Percentiles rank a stretch among this genome's conserved stretches.
Evolutionary conservation across 2,888 invertebrate genomes (phyloP).

Genomic region (Nipponacmea schrenckii): DNA sequence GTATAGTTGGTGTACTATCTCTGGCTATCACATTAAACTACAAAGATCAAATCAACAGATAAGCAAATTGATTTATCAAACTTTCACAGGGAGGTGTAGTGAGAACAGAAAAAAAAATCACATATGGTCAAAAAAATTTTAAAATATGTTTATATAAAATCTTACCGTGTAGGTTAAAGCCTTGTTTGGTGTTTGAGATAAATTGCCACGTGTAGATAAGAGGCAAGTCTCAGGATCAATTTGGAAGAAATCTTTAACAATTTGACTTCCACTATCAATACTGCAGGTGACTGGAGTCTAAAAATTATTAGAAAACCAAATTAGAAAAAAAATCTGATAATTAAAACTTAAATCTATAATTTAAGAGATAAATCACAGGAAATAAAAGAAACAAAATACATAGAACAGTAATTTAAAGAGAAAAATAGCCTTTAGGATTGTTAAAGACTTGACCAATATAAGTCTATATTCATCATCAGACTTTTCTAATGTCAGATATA

Average conservation of each 20-base stretch:
- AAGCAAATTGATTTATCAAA: constrained; percentile 39
- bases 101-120: no score
- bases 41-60: constrained; percentile 25
- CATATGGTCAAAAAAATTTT: no score
- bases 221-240: constrained; percentile 42
- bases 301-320: constrained; percentile 22
- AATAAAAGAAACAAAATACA: no score
- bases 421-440: no score
- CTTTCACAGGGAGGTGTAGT: constrained; percentile 40
- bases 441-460: no score
- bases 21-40: constrained; percentile 14
- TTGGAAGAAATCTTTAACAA: constrained; percentile 34
- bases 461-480: no score
- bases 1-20: not conserved
- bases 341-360: no score
- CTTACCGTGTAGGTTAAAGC: constrained; percentile 48
- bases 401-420: no score
- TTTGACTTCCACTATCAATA: constrained; percentile 25
- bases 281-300: constrained; percentile 45
- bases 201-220: constrained; percentile 33
- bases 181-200: constrained; percentile 33
- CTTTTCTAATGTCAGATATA: no score
- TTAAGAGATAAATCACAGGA: no score
- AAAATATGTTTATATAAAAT: no score
- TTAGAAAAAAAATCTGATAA: not conserved